A percentile compares a stretch with the other conserved stretches of the same genome.
phyloP scores from a whole-genome alignment of 2,888 invertebrate genomes.

The Oxystoma pomonae region DNA sequence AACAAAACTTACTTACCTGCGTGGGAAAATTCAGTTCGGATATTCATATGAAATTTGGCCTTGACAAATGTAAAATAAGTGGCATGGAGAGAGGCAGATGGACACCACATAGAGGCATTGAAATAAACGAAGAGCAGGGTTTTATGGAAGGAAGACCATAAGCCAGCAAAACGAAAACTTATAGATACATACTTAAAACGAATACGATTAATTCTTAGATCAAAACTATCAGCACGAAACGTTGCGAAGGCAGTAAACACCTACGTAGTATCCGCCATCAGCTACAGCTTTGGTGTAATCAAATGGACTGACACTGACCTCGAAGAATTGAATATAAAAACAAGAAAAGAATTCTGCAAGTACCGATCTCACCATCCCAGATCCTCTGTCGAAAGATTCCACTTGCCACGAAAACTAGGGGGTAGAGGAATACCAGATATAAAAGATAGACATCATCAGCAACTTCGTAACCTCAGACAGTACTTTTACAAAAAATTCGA shows the following conservation, averaged over 20 bases:
- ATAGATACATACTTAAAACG: background rate
- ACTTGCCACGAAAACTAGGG: constrained; percentile 1
- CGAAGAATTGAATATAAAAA: background rate
- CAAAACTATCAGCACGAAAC: constrained; percentile 2
- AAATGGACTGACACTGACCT: constrained; percentile 2
- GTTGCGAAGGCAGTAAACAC: constrained; percentile 4
- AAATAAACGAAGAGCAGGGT: background rate
- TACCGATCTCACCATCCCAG: background rate
- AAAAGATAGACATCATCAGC: background rate
- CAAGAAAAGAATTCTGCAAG: background rate
- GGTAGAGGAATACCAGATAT: constrained; percentile 1
- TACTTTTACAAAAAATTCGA: background rate
- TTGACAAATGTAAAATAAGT: constrained; percentile 1
- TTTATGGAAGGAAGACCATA: constrained; percentile 3
- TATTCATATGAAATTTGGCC: constrained; percentile 1
- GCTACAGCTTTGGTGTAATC: constrained; percentile 7
- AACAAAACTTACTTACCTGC: background rate
- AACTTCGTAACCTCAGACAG: background rate
- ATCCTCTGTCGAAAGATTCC: background rate
- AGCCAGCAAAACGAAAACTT: background rate
- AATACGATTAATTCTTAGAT: background rate
- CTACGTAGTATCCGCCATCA: constrained; percentile 1
- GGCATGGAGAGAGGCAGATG: background rate
- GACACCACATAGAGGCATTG: background rate
- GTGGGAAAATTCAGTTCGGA: background rate